Base-by-base conservation (phyloP, 2,113 vertebrate genomes). In the Megaceryle maxima region DNA sequence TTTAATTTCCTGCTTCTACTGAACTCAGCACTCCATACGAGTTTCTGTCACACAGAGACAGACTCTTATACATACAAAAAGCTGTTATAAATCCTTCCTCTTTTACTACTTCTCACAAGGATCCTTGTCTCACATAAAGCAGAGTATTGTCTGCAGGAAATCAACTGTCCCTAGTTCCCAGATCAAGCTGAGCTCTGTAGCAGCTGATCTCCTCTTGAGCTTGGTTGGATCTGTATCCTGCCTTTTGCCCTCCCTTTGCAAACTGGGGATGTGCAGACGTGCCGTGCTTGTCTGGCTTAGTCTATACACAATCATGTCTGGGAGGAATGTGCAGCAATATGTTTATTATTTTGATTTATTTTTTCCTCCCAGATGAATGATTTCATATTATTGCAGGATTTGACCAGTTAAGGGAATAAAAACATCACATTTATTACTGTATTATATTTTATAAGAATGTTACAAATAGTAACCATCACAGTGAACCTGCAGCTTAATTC, bases 61-160 rank as follows among this genome's bases (percentile, higher is more conserved):
- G 1, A 55, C 15, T 51, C 35, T 55, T 63, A 16, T 5, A 35
- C 31, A 12, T 70, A 50, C 0, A 1, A 88, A 83, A 89, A 89
- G 17, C 11, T 87, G 51, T 63, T 46, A 94, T 59, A 92, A 95
- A 96, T 94, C 31, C 31, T 94, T 75, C 37, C 21, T 91, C 51
- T 87, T 94, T 89, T 82, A 33, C 51, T 55, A 13, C 25, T 81
- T 70, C 64, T 91, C 17, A 10, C 63, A 87, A 78, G 29, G 50
- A 57, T 53, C 64, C 43, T 64, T 77, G 10, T 66, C 68, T 92
- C 31, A 35, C 69, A 75, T 82, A 84, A 84, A 87, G 51, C 21
- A 87, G 56, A 89, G 67, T 81, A 95, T 33, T 67, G 28, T 75
- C 87, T 84, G 31, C 59, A 64, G 78, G 44, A 89, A 89, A 63